These are phyloP conservation scores for Cosmopolites sordidus DNA, from an alignment of 2,888 invertebrate species.

Conservation along the genomic window DNA sequence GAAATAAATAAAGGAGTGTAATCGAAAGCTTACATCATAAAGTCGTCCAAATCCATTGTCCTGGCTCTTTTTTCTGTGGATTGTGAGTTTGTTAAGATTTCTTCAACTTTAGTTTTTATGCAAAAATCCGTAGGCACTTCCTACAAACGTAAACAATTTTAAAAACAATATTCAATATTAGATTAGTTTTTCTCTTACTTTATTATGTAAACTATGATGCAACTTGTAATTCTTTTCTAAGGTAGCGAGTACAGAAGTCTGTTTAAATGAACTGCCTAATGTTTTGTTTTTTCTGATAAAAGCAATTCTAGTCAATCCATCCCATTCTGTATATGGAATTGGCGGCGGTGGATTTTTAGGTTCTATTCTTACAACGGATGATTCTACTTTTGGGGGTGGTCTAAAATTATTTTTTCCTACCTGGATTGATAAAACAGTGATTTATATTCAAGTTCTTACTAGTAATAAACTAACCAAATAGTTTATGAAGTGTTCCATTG, in stretches of 20 bases:
- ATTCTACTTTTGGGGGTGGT: constrained; percentile 99
- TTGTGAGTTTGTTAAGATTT: constrained; percentile 63
- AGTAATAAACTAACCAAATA: too few species aligned
- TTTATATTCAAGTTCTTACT: background rate
- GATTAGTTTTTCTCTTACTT: too few species aligned
- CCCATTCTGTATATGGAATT: constrained; percentile 97
- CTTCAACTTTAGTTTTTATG: constrained; percentile 74
- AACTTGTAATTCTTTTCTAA: constrained; percentile 88
- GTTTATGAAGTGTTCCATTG: too few species aligned
- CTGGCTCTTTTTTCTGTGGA: constrained; percentile 80
- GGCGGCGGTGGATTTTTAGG: constrained; percentile 96
- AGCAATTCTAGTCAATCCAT: constrained; percentile 90
- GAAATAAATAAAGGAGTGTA: background rate
- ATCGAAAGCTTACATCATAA: constrained; percentile 60
- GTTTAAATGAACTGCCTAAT: constrained; percentile 83
- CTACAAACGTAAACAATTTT: constrained; percentile 52
- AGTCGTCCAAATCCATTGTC: constrained; percentile 95
- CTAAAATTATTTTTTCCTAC: constrained; percentile 98
- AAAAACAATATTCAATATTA: background rate
- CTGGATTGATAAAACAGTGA: constrained; percentile 48
- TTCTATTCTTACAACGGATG: constrained; percentile 95
- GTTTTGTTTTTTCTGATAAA: constrained; percentile 98
- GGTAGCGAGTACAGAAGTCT: constrained; percentile 73
- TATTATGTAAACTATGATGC: constrained; percentile 82
- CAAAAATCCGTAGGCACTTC: constrained; percentile 72